phyloP scores from a whole-genome alignment of 2,888 invertebrate genomes.

The Cryptosula pallasiana region DNA sequence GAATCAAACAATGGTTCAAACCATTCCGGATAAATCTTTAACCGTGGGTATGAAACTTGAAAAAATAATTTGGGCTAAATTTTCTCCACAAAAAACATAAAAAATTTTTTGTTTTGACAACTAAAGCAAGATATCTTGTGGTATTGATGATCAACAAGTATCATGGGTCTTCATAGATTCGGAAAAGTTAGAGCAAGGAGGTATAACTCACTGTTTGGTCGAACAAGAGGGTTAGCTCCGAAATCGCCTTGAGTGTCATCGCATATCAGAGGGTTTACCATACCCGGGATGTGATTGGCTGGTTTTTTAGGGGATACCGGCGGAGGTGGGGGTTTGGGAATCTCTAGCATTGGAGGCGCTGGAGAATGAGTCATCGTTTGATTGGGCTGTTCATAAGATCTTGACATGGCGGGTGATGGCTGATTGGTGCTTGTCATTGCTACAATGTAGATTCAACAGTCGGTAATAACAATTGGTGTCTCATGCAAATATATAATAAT shows the following conservation, averaged over 20 bases:
- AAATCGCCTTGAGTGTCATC: conserved; percentile 18
- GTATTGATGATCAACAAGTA: too few species aligned
- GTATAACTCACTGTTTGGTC: conserved; percentile 7
- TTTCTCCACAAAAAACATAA: too few species aligned
- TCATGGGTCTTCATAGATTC: not conserved
- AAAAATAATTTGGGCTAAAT: too few species aligned
- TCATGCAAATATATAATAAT: too few species aligned
- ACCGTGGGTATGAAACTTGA: too few species aligned
- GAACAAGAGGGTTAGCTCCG: not conserved
- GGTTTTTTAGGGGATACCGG: not conserved
- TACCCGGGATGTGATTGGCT: conserved; percentile 23
- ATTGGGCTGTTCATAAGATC: not conserved
- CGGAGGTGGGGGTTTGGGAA: not conserved
- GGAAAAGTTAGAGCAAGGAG: not conserved
- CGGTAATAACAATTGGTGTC: too few species aligned
- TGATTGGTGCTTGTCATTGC: not conserved
- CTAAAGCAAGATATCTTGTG: too few species aligned
- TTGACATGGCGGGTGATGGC: not conserved
- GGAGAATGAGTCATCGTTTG: not conserved
- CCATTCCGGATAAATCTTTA: too few species aligned
- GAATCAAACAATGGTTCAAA: too few species aligned
- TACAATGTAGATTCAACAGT: too few species aligned
- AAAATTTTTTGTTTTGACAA: too few species aligned
- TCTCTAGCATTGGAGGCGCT: not conserved
- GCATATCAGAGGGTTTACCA: conserved; percentile 23